A percentile compares a stretch with the other conserved stretches of the same genome.
Evolutionary conservation across 2,797 vertebrate species (phyloP).

Genomic region (Pelodytes ibericus): DNA sequence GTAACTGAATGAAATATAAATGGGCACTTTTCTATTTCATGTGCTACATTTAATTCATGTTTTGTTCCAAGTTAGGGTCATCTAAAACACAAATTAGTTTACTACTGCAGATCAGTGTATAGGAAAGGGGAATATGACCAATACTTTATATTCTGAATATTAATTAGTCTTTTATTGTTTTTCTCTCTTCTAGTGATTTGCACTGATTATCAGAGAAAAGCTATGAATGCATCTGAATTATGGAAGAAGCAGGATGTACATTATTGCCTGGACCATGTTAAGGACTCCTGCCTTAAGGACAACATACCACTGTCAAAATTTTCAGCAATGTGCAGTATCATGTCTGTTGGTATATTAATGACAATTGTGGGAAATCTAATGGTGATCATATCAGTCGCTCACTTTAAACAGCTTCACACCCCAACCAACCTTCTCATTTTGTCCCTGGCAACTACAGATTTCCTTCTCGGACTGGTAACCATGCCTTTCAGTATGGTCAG

Average conservation of each 20-base stretch:
- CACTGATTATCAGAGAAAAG: no score
- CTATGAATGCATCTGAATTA: slow-evolving; percentile 35
- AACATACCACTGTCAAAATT: neutral
- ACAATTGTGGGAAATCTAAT: slow-evolving; percentile 52
- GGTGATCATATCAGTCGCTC: slow-evolving; percentile 55
- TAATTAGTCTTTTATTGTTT: no score
- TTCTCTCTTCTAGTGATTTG: no score
- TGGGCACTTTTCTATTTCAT: no score
- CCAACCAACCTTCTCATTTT: slow-evolving; percentile 63
- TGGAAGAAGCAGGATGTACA: slow-evolving; percentile 21
- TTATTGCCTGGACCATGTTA: slow-evolving; percentile 55
- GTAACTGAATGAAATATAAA: no score
- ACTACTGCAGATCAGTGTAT: no score
- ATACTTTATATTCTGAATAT: no score
- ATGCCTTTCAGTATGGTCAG: slow-evolving; percentile 61
- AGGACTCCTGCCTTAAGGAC: slow-evolving; percentile 55
- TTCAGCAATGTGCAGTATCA: neutral
- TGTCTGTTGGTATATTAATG: neutral
- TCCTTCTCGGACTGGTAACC: slow-evolving; percentile 55
- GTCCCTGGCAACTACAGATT: slow-evolving; percentile 57
- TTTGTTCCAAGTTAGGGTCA: no score
- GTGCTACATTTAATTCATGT: no score
- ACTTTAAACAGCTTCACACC: slow-evolving; percentile 61
- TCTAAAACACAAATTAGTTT: no score
- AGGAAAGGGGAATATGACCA: no score